Base-by-base conservation (phyloP, 2,888 invertebrate species). In the Acronicta psi region DNA sequence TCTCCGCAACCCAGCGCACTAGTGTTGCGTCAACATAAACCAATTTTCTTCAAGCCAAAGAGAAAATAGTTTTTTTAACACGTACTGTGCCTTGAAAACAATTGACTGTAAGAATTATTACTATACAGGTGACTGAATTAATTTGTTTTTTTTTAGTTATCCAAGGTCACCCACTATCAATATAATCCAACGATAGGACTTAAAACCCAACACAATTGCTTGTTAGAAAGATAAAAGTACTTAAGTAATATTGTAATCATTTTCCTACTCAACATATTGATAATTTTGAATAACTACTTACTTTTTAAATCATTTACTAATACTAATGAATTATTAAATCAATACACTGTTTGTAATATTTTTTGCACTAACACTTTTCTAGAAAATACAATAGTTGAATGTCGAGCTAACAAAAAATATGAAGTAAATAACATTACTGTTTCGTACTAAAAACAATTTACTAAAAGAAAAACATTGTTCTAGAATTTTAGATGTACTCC, bases 101-200 rank as follows among this genome's bases (percentile, higher is more conserved):
- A 37, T 4, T 45, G 37, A 43, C 11, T 54, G 16, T 16, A 49
- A 23, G 23, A 36, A 18, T 50, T 16, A 34, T 31, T 25, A 9
- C 2, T 9, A 25, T 25, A 25, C 25, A 9, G 25, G 8, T 7
- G 25, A 25, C 9, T 25, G 25, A 25, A 25, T 9, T 25, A 2
- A 20, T 20, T 20, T n/a, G n/a, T n/a, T n/a, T n/a, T n/a, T n/a
- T n/a, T n/a, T n/a, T n/a, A n/a, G n/a, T n/a, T n/a, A n/a, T n/a
- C n/a, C 25, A 25, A 29, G 0, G 29, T 29, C 29, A 29, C 29
- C 2, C 29, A 29, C 11, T 29, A 38, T 37, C 40, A 63, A 57
- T 46, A 11, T 42, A 50, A 40, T 14, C 31, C 18, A 11, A 29
- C 56, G 45, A 46, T 57, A 43, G 25, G n/a, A 46, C 65, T 57